phyloP scores from a whole-genome alignment of 2,888 invertebrate species.

The Folsomia candida region DNA sequence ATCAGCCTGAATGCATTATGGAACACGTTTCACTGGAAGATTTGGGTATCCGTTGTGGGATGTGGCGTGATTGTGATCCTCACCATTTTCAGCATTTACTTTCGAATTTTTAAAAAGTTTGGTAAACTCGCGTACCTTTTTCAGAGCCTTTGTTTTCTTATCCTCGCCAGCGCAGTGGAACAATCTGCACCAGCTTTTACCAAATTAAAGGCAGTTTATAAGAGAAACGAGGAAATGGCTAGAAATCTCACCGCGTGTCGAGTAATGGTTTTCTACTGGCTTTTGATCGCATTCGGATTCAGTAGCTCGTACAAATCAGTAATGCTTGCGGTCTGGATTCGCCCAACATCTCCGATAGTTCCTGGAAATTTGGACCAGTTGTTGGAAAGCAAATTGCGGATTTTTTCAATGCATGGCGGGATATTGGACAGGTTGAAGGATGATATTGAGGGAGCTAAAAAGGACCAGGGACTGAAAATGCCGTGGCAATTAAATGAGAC shows the following conservation, averaged over 20 bases:
- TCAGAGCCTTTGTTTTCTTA: not conserved
- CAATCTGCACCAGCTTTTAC: not conserved
- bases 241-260: not conserved
- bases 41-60: not conserved
- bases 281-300: not conserved
- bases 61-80: not conserved
- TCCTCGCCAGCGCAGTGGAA: not conserved
- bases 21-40: not conserved
- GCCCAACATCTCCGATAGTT: not conserved
- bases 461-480: not conserved
- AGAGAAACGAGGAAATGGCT: not conserved
- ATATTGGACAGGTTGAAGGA: not conserved
- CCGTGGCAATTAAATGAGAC: not conserved
- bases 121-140: not conserved
- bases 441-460: not conserved
- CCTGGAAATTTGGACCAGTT: not conserved
- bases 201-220: not conserved
- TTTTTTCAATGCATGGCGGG: not conserved
- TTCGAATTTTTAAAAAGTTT: not conserved
- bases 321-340: not conserved
- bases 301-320: not conserved
- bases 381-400: not conserved
- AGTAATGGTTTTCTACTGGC: not conserved
- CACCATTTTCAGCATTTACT: not conserved
- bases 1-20: not conserved